A percentile compares a stretch with the other conserved stretches of the same genome.
Conservation (phyloP, 2,888 invertebrate genomes). For the Hypena proboscidalis region DNA sequence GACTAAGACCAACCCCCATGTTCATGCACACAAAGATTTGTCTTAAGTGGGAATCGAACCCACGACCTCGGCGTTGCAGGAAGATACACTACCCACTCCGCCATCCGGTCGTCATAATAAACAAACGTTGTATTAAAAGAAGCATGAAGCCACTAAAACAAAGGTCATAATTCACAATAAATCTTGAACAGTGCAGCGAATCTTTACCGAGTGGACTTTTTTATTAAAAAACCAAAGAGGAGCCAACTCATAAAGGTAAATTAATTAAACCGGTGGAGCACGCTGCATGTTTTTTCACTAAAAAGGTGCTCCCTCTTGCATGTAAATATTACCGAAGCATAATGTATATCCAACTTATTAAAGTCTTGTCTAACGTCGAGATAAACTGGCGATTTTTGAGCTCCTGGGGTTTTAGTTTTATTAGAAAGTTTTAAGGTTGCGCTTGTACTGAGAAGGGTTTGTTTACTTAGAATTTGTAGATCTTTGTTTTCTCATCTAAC, state of each 20-base stretch:
- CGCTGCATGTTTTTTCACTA: slow-evolving; percentile 41
- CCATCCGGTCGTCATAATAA: too few relatives aligned
- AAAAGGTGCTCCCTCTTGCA: slow-evolving; percentile 34
- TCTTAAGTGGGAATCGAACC: too few relatives aligned
- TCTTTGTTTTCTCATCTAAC: too few relatives aligned
- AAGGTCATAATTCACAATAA: slow-evolving; percentile 2
- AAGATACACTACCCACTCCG: too few relatives aligned
- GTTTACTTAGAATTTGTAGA: neutral
- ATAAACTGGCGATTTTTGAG: slow-evolving; percentile 20
- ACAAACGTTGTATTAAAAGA: neutral
- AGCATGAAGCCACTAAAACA: neutral
- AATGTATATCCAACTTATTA: slow-evolving; percentile 36
- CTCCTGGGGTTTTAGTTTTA: neutral
- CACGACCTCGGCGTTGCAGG: too few relatives aligned
- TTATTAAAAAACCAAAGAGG: slow-evolving; percentile 35
- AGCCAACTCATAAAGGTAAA: slow-evolving; percentile 40
- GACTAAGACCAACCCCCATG: too few relatives aligned
- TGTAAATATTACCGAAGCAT: slow-evolving; percentile 42
- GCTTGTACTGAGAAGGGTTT: neutral
- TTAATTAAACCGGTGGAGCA: slow-evolving; percentile 38
- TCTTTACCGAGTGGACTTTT: slow-evolving; percentile 25
- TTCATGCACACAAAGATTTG: too few relatives aligned
- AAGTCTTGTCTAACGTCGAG: slow-evolving; percentile 27
- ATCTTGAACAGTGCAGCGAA: slow-evolving; percentile 5
- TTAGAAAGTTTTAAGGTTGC: neutral